A percentile compares a stretch with the other conserved stretches of the same genome.
Evolutionary conservation across 2,113 vertebrate genomes (phyloP).

Genomic region (Salminus brasiliensis): DNA sequence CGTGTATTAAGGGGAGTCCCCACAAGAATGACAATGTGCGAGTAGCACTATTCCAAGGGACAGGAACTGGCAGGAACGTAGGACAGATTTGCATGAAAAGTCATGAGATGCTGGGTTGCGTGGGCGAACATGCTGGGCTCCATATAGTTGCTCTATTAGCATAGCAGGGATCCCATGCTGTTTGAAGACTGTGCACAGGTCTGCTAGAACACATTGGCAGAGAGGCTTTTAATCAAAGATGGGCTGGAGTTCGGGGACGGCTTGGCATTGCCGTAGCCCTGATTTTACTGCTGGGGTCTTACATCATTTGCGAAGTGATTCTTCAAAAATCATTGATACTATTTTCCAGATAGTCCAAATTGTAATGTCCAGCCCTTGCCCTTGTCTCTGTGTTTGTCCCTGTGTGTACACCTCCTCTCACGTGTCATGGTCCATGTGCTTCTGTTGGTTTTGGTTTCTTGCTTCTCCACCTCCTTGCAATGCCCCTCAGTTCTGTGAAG

Average conservation of each 20-base stretch:
- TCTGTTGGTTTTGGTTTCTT: too few species aligned
- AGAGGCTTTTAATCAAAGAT: slow-evolving; percentile 1
- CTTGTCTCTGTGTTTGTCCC: too few species aligned
- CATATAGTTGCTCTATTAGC: slow-evolving; percentile 50
- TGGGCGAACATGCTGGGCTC: slow-evolving; percentile 50
- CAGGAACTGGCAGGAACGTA: slow-evolving; percentile 56
- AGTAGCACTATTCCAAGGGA: slow-evolving; percentile 55
- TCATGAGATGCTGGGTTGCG: slow-evolving; percentile 31
- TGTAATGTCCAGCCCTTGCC: too few species aligned
- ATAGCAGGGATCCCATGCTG: slow-evolving; percentile 55
- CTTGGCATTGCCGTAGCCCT: not conserved
- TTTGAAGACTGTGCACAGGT: slow-evolving; percentile 49
- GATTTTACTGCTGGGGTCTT: not conserved
- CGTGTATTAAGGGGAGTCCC: slow-evolving; percentile 34
- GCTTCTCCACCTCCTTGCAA: too few species aligned
- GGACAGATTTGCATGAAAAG: slow-evolving; percentile 59
- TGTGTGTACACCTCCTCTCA: too few species aligned
- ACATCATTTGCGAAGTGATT: too few species aligned
- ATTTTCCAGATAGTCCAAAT: too few species aligned
- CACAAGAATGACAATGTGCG: slow-evolving; percentile 61
- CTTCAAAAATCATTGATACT: too few species aligned
- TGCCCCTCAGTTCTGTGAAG: too few species aligned
- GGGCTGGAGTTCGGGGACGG: not conserved
- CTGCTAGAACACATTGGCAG: not conserved
- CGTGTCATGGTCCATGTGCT: too few species aligned